Base-by-base conservation (phyloP, 2,888 invertebrate species). In the Nomada fabriciana region DNA sequence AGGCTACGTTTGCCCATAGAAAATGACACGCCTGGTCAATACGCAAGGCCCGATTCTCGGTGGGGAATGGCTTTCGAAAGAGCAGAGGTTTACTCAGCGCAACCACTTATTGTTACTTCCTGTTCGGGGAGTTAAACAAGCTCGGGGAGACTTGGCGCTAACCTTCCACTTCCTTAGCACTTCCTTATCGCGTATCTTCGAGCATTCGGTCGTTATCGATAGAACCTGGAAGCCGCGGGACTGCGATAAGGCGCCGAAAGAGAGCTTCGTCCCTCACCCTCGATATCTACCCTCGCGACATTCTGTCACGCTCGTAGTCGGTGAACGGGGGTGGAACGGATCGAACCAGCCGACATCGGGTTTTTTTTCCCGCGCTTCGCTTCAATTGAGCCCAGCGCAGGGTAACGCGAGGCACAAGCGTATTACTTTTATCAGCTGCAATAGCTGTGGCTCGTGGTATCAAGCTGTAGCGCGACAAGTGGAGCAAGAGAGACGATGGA, bases 371-470 rank as follows among this genome's bases (percentile, higher is more conserved):
- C 57, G 42, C n/a, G 23, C n/a, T 47, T 11, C 59, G 47, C 11
- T 65, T 29, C 13, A 10, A 20, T 50, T 59, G 65, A 36, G 59
- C 18, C 53, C 23, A 7, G 15, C 68, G 25, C 47, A 7, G 23
- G 25, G 52, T 10, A 11, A 36, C 68, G 25, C 47, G 15, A 50
- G 47, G 52, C n/a, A 9, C 20, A 53, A 57, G 65, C 60, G 76
- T 74, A 76, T 86, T 69, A 76, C 53, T 75, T 61, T 74, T 82
- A 67, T 85, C 87, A 81, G 79, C 74, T 57, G 65, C 72, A 59
- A 84, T 71, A 68, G 63, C 68, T 52, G 29, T 11, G 18, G 63
- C 42, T 13, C 29, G 25, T 11, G 2, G 63, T 68, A 59, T 81
- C 80, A 43, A 42, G 61, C 64, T 52, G 42, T 67, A 25, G 36